Evolutionary conservation across 2,888 invertebrate genomes (phyloP).

Genomic region (Drosophila phalerata): DNA sequence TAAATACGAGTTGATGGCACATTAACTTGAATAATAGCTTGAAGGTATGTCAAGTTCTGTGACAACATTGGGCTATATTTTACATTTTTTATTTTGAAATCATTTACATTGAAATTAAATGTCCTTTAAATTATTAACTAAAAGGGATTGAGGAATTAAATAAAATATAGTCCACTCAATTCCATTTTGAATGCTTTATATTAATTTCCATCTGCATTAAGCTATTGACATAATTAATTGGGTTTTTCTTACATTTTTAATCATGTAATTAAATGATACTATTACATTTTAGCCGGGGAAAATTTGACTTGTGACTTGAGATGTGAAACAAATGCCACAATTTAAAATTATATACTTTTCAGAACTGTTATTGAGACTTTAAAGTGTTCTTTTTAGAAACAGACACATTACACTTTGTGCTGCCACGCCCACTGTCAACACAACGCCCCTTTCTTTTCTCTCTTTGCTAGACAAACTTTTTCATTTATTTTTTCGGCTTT

Average conservation of each 20-base stretch:
- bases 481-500: conserved; percentile 52
- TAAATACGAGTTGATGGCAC: conserved; percentile 21
- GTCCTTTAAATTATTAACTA: conserved; percentile 16
- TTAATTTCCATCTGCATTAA: neutral
- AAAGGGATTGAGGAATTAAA: neutral
- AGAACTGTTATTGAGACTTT: neutral
- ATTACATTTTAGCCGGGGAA: no score
- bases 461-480: conserved; percentile 35
- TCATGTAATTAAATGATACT: no score
- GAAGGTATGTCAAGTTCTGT: conserved; percentile 20
- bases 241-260: no score
- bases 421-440: conserved; percentile 25
- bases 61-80: conserved; percentile 22
- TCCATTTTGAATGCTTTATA: neutral
- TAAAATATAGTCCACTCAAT: neutral
- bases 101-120: conserved; percentile 15
- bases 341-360: neutral
- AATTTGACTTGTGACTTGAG: no score
- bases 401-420: neutral
- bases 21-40: conserved; percentile 52
- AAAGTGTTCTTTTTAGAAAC: neutral
- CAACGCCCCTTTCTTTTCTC: conserved; percentile 9
- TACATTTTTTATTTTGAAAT: no score
- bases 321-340: neutral
- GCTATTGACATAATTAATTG: neutral